Conservation (phyloP, 2,888 invertebrate species). For the Stenurella melanura region DNA sequence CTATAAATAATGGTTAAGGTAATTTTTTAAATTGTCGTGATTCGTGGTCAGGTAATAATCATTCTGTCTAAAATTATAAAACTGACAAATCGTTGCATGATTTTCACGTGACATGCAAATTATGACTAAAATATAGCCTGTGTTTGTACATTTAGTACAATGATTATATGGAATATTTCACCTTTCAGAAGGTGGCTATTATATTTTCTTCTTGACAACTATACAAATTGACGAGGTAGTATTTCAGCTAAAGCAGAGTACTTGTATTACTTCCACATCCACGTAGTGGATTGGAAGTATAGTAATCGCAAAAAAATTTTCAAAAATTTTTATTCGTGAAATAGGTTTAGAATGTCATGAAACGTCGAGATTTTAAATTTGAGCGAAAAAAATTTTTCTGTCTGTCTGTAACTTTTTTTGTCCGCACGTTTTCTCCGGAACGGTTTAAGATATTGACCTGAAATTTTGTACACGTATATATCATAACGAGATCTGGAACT, state of each 20-base stretch:
- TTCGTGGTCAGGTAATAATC: constrained; percentile 60
- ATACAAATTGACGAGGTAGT: not conserved
- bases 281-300: too few species aligned
- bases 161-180: constrained; percentile 6
- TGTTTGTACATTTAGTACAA: constrained; percentile 1
- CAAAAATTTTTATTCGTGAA: too few species aligned
- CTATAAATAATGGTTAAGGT: constrained; percentile 56
- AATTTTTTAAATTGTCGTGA: constrained; percentile 54
- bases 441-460: too few species aligned
- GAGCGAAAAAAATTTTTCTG: too few species aligned
- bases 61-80: constrained; percentile 61
- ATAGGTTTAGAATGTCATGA: too few species aligned
- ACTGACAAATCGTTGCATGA: constrained; percentile 61
- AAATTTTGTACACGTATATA: too few species aligned
- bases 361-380: too few species aligned
- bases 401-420: too few species aligned
- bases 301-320: too few species aligned
- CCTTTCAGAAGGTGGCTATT: constrained; percentile 6
- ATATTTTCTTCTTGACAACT: not conserved
- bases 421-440: too few species aligned
- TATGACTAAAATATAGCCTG: constrained; percentile 51
- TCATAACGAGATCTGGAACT: too few species aligned
- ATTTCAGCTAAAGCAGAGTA: not conserved
- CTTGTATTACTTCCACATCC: too few species aligned
- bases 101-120: constrained; percentile 60